These are phyloP conservation scores for Empidonax traillii DNA, from an alignment of 2,113 vertebrate genomes.

Conservation along the genomic window DNA sequence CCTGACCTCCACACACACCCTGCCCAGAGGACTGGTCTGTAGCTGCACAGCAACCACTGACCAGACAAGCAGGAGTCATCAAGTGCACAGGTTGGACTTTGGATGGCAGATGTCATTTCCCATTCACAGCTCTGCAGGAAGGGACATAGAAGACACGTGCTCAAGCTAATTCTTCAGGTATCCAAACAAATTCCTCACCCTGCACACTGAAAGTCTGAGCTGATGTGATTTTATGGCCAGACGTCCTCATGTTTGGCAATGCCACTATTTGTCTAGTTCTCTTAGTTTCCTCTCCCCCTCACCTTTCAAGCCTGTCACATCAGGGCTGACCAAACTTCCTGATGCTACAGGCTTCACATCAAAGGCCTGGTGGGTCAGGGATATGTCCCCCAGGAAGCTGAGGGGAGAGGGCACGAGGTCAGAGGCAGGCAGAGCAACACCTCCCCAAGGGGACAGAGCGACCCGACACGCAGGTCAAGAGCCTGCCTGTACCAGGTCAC, in stretches of 20 bases:
- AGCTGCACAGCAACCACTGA: neutral
- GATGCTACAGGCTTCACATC: constrained; percentile 2
- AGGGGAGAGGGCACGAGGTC: neutral
- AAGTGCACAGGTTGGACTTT: neutral
- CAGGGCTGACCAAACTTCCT: neutral
- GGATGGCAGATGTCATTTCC: neutral
- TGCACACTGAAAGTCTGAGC: neutral
- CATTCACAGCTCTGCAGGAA: neutral
- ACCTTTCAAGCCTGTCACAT: constrained; percentile 22
- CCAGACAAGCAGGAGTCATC: neutral
- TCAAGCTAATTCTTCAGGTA: neutral
- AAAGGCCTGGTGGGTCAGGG: neutral
- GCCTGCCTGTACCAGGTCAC: neutral
- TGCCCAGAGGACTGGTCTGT: neutral
- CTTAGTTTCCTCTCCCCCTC: neutral
- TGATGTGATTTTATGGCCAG: neutral
- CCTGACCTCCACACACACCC: neutral
- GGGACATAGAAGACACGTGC: neutral
- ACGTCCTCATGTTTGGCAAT: neutral
- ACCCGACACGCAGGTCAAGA: neutral
- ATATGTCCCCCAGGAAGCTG: neutral
- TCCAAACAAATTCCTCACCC: neutral
- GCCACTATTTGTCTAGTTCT: neutral
- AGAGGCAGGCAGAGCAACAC: neutral
- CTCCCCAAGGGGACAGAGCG: constrained; percentile 1